These are phyloP conservation scores for Pogonophryne albipinna DNA, from an alignment of 2,797 vertebrate species.

Conservation along the genomic window DNA sequence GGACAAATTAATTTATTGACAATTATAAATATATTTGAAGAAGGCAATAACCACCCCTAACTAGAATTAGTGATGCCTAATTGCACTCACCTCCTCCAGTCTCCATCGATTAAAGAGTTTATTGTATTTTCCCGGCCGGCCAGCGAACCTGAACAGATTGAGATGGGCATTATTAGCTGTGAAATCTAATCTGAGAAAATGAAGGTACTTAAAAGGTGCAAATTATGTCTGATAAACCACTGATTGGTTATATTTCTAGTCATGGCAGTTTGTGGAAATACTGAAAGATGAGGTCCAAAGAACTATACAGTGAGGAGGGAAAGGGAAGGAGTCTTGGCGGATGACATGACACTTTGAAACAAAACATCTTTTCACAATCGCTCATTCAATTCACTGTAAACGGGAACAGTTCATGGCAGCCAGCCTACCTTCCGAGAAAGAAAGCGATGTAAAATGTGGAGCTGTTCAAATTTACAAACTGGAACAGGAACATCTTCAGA, in stretches of 20 bases:
- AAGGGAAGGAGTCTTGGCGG: constrained; percentile 30
- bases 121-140: constrained; percentile 98
- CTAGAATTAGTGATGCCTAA: constrained; percentile 19
- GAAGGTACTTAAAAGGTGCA: constrained; percentile 29
- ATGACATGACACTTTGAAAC: constrained; percentile 45
- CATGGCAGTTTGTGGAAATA: constrained; percentile 23
- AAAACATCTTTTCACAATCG: constrained; percentile 36
- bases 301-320: constrained; percentile 20
- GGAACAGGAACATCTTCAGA: constrained; percentile 99
- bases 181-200: constrained; percentile 68
- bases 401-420: constrained; percentile 41
- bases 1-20: constrained; percentile 37
- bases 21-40: constrained; percentile 42
- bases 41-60: constrained; percentile 33
- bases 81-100: constrained; percentile 94
- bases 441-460: constrained; percentile 99
- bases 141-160: constrained; percentile 90
- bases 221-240: constrained; percentile 39
- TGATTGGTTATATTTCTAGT: constrained; percentile 26
- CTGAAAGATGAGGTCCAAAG: constrained; percentile 28
- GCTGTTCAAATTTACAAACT: constrained; percentile 99
- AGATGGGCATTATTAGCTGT: constrained; percentile 61
- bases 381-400: constrained; percentile 55
- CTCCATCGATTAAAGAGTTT: constrained; percentile 99
- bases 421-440: constrained; percentile 94